Percentiles rank a stretch among this genome's conserved stretches.
phyloP scores from a whole-genome alignment of 2,888 invertebrate genomes.

The Megamerina dolium region DNA sequence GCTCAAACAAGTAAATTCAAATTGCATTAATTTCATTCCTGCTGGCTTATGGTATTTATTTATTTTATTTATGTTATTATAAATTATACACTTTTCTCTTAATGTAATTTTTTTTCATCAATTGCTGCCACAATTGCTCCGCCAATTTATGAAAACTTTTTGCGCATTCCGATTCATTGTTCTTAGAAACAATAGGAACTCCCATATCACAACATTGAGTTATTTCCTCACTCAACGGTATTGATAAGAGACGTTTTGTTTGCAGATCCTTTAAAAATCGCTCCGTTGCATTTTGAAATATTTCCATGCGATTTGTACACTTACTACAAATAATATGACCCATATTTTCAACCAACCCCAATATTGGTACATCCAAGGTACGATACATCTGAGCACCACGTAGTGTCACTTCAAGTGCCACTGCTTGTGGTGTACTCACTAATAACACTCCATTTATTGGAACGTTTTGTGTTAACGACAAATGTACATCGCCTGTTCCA shows the following conservation, averaged over 20 bases:
- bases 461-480: slow-evolving; percentile 84
- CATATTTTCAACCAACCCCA: slow-evolving; percentile 93
- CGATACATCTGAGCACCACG: slow-evolving; percentile 84
- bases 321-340: slow-evolving; percentile 69
- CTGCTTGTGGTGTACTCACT: slow-evolving; percentile 87
- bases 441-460: slow-evolving; percentile 83
- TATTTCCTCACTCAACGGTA: slow-evolving; percentile 42
- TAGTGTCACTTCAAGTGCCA: slow-evolving; percentile 78
- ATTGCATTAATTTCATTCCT: no score
- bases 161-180: slow-evolving; percentile 37
- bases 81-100: no score
- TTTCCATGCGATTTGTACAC: slow-evolving; percentile 64
- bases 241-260: slow-evolving; percentile 59
- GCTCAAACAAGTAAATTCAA: no score
- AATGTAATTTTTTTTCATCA: no score
- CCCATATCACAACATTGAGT: slow-evolving; percentile 45
- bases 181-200: slow-evolving; percentile 38
- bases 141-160: slow-evolving; percentile 31
- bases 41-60: no score
- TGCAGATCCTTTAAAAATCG: slow-evolving; percentile 61
- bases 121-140: slow-evolving; percentile 15
- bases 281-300: slow-evolving; percentile 67
- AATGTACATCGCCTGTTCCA: slow-evolving; percentile 92
- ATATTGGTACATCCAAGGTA: slow-evolving; percentile 72
- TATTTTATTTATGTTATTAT: no score